Evolutionary conservation across 2,888 invertebrate species (phyloP).

Genomic region (Cerceris ruficornis): DNA sequence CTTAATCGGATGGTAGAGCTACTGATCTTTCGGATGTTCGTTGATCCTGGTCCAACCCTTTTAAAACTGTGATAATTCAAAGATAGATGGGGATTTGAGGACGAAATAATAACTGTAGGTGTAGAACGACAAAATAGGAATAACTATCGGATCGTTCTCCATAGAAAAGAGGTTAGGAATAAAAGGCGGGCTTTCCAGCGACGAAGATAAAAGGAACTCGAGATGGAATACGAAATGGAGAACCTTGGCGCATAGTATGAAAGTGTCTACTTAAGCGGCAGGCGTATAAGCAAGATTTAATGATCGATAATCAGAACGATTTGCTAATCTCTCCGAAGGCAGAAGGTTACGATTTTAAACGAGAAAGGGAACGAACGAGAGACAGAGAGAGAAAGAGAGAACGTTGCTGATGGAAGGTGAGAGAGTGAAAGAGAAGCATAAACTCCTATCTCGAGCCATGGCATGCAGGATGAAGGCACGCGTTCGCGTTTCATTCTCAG

Average conservation of each 20-base stretch:
- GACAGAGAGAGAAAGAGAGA: background rate
- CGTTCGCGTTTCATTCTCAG: background rate
- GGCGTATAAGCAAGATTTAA: constrained; percentile 44
- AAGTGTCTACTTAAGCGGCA: constrained; percentile 42
- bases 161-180: background rate
- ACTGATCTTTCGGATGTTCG: too few species aligned
- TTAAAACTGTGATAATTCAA: background rate
- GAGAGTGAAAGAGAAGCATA: background rate
- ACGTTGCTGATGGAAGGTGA: background rate
- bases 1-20: too few species aligned
- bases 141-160: too few species aligned
- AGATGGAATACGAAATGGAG: constrained; percentile 47
- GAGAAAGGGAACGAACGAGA: background rate
- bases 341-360: constrained; percentile 49
- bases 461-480: background rate
- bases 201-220: constrained; percentile 30
- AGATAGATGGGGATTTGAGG: too few species aligned
- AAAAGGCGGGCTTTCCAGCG: background rate
- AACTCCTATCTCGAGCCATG: background rate
- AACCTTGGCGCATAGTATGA: constrained; percentile 44
- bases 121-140: too few species aligned
- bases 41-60: background rate
- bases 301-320: constrained; percentile 57
- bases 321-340: constrained; percentile 46
- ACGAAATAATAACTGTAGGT: too few species aligned